These are phyloP conservation scores for Piprites chloris DNA, from an alignment of 2,113 vertebrate genomes.

Conservation along the genomic window DNA sequence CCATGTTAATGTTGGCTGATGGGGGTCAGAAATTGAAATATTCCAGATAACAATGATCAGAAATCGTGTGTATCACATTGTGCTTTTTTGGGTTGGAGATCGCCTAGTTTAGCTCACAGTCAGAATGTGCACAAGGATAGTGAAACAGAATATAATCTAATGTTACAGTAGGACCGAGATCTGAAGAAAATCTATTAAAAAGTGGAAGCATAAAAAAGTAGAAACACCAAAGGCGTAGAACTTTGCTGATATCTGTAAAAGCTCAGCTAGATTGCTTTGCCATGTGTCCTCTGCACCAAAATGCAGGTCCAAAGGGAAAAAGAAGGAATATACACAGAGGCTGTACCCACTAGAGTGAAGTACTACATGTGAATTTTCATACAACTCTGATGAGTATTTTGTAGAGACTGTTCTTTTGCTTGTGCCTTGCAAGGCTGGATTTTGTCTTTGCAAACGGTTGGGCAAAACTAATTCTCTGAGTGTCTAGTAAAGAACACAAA, in stretches of 20 bases:
- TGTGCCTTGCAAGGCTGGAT: neutral
- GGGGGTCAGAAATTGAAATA: neutral
- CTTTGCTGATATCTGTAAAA: neutral
- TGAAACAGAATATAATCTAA: neutral
- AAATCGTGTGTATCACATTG: rapidly evolving
- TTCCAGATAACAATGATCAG: neutral
- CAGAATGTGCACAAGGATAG: neutral
- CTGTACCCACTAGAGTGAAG: neutral
- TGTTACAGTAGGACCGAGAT: neutral
- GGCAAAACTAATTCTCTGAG: neutral
- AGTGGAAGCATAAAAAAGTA: neutral
- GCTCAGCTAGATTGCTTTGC: neutral
- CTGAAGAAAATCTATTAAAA: neutral
- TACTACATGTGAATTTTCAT: neutral
- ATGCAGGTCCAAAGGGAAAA: neutral
- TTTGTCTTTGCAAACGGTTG: neutral
- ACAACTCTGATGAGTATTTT: neutral
- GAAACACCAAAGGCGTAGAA: neutral
- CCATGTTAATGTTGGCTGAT: neutral
- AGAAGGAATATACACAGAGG: neutral
- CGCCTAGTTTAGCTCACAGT: neutral
- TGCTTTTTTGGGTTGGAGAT: neutral
- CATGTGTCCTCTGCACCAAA: neutral
- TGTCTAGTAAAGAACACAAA: neutral
- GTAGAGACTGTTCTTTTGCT: neutral